Evolutionary conservation across 1,140 invertebrate species (phyloP).

Genomic region (Calliopsis andreniformis): DNA sequence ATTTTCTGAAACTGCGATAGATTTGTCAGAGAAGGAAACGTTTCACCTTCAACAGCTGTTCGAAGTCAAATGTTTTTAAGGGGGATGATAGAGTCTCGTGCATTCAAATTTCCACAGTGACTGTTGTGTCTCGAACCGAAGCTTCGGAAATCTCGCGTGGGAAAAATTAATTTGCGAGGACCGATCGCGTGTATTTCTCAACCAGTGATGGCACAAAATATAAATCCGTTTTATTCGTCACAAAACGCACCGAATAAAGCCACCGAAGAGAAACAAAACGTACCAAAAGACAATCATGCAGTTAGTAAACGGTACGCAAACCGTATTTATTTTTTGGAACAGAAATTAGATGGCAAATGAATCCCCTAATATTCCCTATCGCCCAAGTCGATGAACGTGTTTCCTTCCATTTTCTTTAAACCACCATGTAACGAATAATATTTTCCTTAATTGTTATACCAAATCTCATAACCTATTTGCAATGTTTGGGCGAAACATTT

Average conservation of each 20-base stretch:
- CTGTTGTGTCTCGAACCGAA: slow-evolving; percentile 67
- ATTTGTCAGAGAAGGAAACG: not conserved
- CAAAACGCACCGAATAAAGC: slow-evolving; percentile 86
- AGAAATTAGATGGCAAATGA: not conserved
- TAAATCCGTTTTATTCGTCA: slow-evolving; percentile 88
- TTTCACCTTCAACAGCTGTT: slow-evolving; percentile 72
- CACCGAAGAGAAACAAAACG: slow-evolving; percentile 86
- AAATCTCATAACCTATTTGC: slow-evolving; percentile 24
- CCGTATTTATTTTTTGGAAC: not conserved
- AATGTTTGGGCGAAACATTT: slow-evolving; percentile 18
- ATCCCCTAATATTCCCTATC: not conserved
- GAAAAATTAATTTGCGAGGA: slow-evolving; percentile 17
- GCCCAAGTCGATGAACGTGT: too few species aligned
- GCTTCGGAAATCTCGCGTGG: slow-evolving; percentile 40
- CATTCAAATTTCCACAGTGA: slow-evolving; percentile 76
- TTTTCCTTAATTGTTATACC: not conserved
- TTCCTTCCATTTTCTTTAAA: not conserved
- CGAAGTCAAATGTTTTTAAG: slow-evolving; percentile 68
- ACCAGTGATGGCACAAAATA: slow-evolving; percentile 89
- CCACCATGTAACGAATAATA: not conserved
- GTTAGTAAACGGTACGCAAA: slow-evolving; percentile 90
- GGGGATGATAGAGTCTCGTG: slow-evolving; percentile 49
- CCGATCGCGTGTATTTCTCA: slow-evolving; percentile 3
- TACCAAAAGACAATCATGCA: slow-evolving; percentile 91
- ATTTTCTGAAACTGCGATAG: not conserved